Percentiles rank a stretch among this genome's conserved stretches.
Conservation (phyloP, 2,113 vertebrate genomes). For the Nothoprocta perdicaria region DNA sequence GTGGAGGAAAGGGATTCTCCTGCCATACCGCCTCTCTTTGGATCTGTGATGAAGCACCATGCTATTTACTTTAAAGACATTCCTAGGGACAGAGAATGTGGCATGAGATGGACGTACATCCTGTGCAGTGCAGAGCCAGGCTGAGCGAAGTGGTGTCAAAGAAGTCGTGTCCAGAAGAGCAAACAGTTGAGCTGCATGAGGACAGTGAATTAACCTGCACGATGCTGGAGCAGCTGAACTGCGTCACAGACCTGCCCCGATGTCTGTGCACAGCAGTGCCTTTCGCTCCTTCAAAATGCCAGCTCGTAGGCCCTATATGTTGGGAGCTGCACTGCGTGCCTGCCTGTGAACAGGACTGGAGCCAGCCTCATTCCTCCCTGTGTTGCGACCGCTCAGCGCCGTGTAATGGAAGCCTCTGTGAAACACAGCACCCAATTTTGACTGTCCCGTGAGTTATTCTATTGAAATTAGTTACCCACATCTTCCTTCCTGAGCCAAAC, state of each 20-base stretch:
- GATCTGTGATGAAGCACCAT: rapidly evolving
- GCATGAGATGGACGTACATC: rapidly evolving
- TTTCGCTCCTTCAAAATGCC: background rate
- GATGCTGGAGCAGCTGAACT: background rate
- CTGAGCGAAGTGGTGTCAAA: rapidly evolving
- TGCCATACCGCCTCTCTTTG: background rate
- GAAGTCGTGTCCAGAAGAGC: background rate
- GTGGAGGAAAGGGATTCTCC: background rate
- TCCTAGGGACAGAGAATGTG: background rate
- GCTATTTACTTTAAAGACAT: background rate
- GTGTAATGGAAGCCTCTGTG: background rate
- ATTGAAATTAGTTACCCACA: rapidly evolving
- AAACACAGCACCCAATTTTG: rapidly evolving
- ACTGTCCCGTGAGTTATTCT: background rate
- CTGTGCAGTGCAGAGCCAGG: rapidly evolving
- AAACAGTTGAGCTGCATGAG: background rate
- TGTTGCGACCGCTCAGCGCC: background rate
- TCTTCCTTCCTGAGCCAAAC: background rate
- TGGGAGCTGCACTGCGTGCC: background rate
- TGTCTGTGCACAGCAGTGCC: background rate
- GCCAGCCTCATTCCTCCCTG: background rate
- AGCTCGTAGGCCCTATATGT: background rate
- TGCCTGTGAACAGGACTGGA: background rate
- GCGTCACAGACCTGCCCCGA: background rate
- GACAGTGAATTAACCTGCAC: background rate